Evolutionary conservation across 1,140 invertebrate genomes (phyloP), one percentile per base, ranked within the genome.

Genomic region (Drosophila melanica): DNA sequence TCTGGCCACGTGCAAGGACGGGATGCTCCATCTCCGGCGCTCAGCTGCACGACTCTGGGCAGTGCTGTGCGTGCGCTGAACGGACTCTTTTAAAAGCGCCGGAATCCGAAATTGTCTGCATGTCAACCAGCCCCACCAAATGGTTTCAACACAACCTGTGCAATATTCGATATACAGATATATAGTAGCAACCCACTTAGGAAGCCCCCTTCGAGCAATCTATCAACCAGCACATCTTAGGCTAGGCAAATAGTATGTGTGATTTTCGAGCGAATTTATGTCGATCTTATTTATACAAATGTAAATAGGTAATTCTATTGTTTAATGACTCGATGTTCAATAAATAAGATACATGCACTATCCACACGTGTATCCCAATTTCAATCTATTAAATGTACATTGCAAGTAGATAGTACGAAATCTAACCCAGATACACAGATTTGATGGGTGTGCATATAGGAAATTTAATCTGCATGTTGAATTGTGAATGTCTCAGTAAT

Each of bases 111-210:
- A 2, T 23, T 23, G 20, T 23, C 20, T 23, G 20, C 20, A 23
- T 23, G 20, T 23, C 20, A 23, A 69, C 33, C 72, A 62, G 53
- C 75, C 62, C 67, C 71, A 82, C 64, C 70, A 75, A 90, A 90
- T 62, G 87, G 87, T 90, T 90, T 90, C 87, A 90, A 75, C 59
- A 57, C 23, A 73, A 76, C 59, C 63, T 90, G 84, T 89, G 84
- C 84, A 89, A 89, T 89, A 87, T 23, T 11, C 30, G 5, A 11
- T 35, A 14, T 39, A 39, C 27, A 10, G 5, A 50, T 30, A 16
- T 16, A 4, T 12, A 23, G 20, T 2, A 23, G 2, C 20, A 23
- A 7, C 6, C 23, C 3, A 30, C 8, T n/a, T 9, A 16, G 11
- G 3, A 16, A 23, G 9, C 9, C 9, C 33, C 10, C 18, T 4